Conservation (phyloP, 2,113 vertebrate species). For the Reinhardtius hippoglossoides region DNA sequence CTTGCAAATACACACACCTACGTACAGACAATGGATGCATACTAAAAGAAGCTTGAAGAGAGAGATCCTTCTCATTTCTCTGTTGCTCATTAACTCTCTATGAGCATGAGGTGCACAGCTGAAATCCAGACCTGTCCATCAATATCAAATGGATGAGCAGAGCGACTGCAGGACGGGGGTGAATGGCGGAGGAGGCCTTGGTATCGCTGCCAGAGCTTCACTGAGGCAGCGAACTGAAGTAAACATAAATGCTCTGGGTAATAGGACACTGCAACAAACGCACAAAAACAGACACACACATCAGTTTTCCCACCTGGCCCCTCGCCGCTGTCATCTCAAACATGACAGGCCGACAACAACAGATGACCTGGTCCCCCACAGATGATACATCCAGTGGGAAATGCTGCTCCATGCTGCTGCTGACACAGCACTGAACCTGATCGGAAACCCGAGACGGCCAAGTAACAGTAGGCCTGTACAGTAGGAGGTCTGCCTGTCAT, state of each 20-base stretch:
- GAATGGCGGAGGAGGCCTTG: slow-evolving; percentile 16
- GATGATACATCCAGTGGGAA: neutral
- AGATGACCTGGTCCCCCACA: neutral
- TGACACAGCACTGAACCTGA: slow-evolving; percentile 60
- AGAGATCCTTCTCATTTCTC: slow-evolving; percentile 20
- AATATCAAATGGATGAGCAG: slow-evolving; percentile 72
- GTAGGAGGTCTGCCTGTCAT: slow-evolving; percentile 26
- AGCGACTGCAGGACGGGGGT: neutral
- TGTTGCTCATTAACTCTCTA: slow-evolving; percentile 33
- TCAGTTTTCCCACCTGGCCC: neutral
- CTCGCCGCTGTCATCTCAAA: slow-evolving; percentile 5
- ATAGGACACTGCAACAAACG: slow-evolving; percentile 50
- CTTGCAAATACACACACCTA: neutral
- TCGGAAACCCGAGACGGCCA: slow-evolving; percentile 60
- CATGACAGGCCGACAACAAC: slow-evolving; percentile 20
- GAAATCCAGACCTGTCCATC: slow-evolving; percentile 69
- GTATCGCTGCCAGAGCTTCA: slow-evolving; percentile 35
- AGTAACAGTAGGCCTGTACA: slow-evolving; percentile 57
- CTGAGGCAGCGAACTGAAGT: slow-evolving; percentile 42
- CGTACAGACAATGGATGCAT: neutral
- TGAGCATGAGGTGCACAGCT: slow-evolving; percentile 28
- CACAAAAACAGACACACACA: neutral
- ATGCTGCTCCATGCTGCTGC: slow-evolving; percentile 13
- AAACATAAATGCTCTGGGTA: slow-evolving; percentile 47
- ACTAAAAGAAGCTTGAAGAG: neutral